Evolutionary conservation across 2,797 vertebrate species (phyloP).

Genomic region (Anolis apletophallus): DNA sequence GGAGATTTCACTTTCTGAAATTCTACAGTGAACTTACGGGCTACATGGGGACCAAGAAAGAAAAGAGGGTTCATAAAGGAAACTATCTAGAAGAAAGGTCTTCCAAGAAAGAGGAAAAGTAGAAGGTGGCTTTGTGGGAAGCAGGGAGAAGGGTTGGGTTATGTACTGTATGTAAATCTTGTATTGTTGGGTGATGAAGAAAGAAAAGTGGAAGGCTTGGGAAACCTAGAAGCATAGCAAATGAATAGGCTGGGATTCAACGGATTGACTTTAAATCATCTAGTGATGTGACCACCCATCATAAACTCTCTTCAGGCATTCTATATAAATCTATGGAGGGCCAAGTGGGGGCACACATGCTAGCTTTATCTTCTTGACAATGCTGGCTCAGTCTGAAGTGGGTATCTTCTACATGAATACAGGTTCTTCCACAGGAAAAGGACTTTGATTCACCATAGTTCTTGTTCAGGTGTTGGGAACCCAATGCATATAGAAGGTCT

Average conservation of each 20-base stretch:
- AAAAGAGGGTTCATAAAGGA: neutral
- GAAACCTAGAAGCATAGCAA: too few species aligned
- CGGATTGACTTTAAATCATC: too few species aligned
- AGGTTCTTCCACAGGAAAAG: neutral
- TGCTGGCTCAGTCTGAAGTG: neutral
- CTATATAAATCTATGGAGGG: too few species aligned
- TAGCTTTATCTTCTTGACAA: neutral
- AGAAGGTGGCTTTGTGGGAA: too few species aligned
- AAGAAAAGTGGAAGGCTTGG: too few species aligned
- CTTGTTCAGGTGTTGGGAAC: neutral
- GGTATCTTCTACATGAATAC: neutral
- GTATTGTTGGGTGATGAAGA: too few species aligned
- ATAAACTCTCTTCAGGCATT: too few species aligned
- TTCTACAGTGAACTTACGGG: neutral
- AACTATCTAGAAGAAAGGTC: neutral
- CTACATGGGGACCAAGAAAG: neutral
- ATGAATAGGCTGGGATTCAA: too few species aligned
- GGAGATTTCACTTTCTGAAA: neutral
- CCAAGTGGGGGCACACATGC: neutral
- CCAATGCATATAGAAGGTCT: neutral
- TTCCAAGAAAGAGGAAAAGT: too few species aligned
- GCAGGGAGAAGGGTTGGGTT: too few species aligned
- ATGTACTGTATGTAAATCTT: too few species aligned
- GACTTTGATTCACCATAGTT: neutral
- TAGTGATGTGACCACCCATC: too few species aligned